Evolutionary conservation across 1,140 invertebrate genomes (phyloP).

Genomic region (Episyrphus balteatus): DNA sequence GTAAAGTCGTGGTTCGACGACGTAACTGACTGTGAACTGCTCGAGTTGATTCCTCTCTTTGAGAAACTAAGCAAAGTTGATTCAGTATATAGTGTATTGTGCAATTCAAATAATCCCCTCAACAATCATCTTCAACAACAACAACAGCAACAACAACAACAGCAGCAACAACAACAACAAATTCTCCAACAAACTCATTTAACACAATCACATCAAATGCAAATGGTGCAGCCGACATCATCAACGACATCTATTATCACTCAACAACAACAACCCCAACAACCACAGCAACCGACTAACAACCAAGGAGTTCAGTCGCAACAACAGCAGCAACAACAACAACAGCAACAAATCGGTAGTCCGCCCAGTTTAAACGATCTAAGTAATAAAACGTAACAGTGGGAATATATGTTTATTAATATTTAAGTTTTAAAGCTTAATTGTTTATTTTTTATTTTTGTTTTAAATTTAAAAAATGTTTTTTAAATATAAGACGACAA

Average conservation of each 20-base stretch:
- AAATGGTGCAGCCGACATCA: constrained; percentile 34
- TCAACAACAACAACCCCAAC: neutral
- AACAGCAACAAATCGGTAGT: constrained; percentile 20
- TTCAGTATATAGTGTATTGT: constrained; percentile 84
- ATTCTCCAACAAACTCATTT: constrained; percentile 8
- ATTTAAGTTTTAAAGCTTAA: constrained; percentile 16
- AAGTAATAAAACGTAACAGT: constrained; percentile 37
- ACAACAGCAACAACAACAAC: constrained; percentile 18
- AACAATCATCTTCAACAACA: constrained; percentile 41
- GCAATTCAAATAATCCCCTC: constrained; percentile 75
- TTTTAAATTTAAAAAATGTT: no score
- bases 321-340: constrained; percentile 14
- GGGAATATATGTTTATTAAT: constrained; percentile 38
- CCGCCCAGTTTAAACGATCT: constrained; percentile 35
- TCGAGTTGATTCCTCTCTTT: constrained; percentile 92
- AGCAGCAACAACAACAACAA: constrained; percentile 20
- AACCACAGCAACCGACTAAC: constrained; percentile 5
- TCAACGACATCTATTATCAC: constrained; percentile 29
- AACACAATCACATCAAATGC: constrained; percentile 20
- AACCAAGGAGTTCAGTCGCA: constrained; percentile 11
- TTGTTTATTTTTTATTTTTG: no score
- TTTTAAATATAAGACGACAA: no score
- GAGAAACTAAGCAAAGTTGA: constrained; percentile 90
- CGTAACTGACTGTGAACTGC: constrained; percentile 86
- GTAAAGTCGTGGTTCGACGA: constrained; percentile 97